Base-by-base conservation (phyloP, 2,888 invertebrate species). In the Metellina segmentata region DNA sequence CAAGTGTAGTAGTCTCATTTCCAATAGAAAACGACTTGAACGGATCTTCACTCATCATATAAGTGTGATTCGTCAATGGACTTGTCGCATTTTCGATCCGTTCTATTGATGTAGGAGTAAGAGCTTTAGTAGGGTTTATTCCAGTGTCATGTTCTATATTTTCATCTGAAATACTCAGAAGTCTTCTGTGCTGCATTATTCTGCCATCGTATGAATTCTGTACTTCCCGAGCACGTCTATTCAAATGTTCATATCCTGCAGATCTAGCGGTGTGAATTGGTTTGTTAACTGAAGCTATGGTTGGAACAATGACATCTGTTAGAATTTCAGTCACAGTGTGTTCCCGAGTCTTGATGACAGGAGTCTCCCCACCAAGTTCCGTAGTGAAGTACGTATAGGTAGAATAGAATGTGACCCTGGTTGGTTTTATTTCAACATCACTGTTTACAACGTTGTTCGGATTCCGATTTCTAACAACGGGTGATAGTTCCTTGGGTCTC, bases 371-470 rank as follows among this genome's bases (percentile, higher is more conserved):
- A 6, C 85, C 75, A 13, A 93, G 74, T 70, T 93, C 93, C 6
- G 93, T 93, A 0, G 93, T 93, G 48, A 91, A 93, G 78, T 93
- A 91, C 8, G 93, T 93, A 69, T 93, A 93, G 0, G 93, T 93
- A 8, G 93, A 93, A 85, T 93, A 93, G 79, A 85, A 93, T 16
- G 93, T 93, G 7, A 93, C 81, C 16, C 93, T 93, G n/a, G 93
- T 93, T 52, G 93, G 93, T 48, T 89, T 88, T 20, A 93, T 89
- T 53, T 74, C 86, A 51, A n/a, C 49, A 20, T 83, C 71, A 19
- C 48, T 20, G 51, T 83, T 13, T 8, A 34, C 70, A 77, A 52
- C 48, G 49, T 61, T 79, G 48, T 86, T 86, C 19, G 49, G 61
- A 85, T 20, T 19, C 20, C 70, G 81, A 7, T 48, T 81, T 9